Evolutionary conservation across 2,113 vertebrate genomes (phyloP).

Genomic region (Prolemur simus): DNA sequence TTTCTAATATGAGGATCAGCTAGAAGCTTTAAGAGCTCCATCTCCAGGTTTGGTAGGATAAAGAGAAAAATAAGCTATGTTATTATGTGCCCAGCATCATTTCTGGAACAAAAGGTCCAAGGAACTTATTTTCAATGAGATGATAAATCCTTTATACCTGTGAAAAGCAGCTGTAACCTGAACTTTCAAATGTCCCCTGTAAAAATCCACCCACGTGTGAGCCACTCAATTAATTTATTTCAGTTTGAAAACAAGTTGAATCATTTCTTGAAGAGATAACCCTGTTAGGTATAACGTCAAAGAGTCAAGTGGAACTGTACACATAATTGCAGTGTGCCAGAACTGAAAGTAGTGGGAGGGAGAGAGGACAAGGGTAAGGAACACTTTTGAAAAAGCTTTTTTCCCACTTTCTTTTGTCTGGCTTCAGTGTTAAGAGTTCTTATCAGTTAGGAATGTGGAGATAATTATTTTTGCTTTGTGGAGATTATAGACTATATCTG

Average conservation of each 20-base stretch:
- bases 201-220: not conserved
- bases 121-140: not conserved
- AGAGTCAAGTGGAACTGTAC: not conserved
- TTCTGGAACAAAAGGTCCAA: not conserved
- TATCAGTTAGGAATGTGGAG: constrained; percentile 1
- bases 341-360: not conserved
- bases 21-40: not conserved
- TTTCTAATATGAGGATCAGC: not conserved
- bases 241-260: not conserved
- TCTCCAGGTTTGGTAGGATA: not conserved
- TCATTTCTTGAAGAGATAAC: not conserved
- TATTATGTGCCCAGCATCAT: not conserved
- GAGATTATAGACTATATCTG: not conserved
- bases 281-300: not conserved
- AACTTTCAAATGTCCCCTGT: not conserved
- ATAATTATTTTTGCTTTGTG: not conserved
- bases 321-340: not conserved
- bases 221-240: not conserved
- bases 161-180: not conserved
- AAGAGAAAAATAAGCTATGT: not conserved
- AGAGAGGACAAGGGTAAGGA: not conserved
- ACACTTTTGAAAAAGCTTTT: not conserved
- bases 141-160: not conserved
- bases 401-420: not conserved
- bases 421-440: not conserved